These are phyloP conservation scores for Cephus rjabovi DNA, from an alignment of 2,888 invertebrate species.

Conservation along the genomic window DNA sequence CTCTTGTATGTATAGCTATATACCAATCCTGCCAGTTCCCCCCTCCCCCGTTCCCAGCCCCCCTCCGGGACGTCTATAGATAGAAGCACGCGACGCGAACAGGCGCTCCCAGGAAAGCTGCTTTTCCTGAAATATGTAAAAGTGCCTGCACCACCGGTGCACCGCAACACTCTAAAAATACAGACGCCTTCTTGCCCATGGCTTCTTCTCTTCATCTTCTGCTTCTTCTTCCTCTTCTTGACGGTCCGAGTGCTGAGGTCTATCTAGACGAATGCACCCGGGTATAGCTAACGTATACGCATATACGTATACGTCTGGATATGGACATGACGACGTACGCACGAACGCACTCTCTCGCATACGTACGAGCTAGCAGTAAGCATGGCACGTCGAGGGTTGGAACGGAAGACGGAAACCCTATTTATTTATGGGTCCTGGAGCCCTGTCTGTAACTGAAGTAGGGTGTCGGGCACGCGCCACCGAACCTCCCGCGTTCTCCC, in stretches of 20 bases:
- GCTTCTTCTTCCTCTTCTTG: slow-evolving; percentile 16
- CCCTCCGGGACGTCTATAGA: slow-evolving; percentile 27
- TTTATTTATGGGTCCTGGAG: slow-evolving; percentile 63
- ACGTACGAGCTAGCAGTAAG: background rate
- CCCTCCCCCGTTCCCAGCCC: background rate
- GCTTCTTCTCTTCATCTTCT: slow-evolving; percentile 19
- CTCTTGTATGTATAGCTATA: background rate
- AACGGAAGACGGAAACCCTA: slow-evolving; percentile 61
- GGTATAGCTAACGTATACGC: background rate
- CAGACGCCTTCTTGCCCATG: slow-evolving; percentile 14
- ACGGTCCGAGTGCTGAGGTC: background rate
- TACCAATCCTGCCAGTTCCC: background rate
- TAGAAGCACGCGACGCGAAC: slow-evolving; percentile 23
- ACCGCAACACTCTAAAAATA: slow-evolving; percentile 52
- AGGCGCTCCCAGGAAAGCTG: slow-evolving; percentile 17
- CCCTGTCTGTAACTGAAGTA: slow-evolving; percentile 53
- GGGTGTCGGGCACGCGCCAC: slow-evolving; percentile 60
- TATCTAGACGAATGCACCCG: background rate
- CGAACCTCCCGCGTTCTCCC: slow-evolving; percentile 25
- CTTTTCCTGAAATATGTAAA: slow-evolving; percentile 62
- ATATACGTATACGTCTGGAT: background rate
- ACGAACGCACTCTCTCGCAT: slow-evolving; percentile 1
- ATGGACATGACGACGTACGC: background rate
- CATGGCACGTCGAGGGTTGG: slow-evolving; percentile 26
- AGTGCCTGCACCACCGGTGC: slow-evolving; percentile 31